These are phyloP conservation scores for Alca torda DNA, from an alignment of 2,797 vertebrate genomes.

Conservation along the genomic window DNA sequence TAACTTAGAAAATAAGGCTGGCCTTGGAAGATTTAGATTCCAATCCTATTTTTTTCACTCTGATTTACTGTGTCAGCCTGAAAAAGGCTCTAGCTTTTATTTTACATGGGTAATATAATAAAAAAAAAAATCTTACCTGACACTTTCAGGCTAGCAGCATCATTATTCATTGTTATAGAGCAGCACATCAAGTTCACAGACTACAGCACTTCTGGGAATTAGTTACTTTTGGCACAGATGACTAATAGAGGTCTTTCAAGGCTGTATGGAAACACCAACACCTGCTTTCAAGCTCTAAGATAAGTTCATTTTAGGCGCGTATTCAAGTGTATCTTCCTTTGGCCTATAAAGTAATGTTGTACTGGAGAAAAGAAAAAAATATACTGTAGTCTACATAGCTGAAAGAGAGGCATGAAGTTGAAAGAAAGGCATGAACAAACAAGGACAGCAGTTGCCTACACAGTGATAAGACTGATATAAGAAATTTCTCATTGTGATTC, in stretches of 20 bases:
- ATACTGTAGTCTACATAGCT: fast-evolving
- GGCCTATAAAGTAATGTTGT: background rate
- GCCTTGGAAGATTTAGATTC: background rate
- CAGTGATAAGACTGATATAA: background rate
- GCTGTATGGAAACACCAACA: background rate
- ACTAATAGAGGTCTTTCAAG: background rate
- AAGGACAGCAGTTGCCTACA: background rate
- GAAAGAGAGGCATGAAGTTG: background rate
- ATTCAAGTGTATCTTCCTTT: background rate
- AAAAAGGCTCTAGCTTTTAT: background rate
- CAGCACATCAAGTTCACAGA: background rate
- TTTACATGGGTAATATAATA: background rate
- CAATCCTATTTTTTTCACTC: background rate
- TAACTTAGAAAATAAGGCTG: background rate
- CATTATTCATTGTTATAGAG: background rate
- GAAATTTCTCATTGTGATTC: background rate
- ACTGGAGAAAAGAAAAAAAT: background rate
- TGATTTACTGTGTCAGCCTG: background rate
- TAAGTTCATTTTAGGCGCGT: background rate
- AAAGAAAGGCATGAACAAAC: background rate
- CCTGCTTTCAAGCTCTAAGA: background rate
- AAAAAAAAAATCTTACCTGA: background rate
- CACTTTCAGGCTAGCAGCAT: background rate
- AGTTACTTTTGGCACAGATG: background rate
- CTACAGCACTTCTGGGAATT: background rate